Evolutionary conservation across 1,140 invertebrate genomes (phyloP), one percentile per base, ranked within the genome.

Genomic region (Cydia fagiglandana): DNA sequence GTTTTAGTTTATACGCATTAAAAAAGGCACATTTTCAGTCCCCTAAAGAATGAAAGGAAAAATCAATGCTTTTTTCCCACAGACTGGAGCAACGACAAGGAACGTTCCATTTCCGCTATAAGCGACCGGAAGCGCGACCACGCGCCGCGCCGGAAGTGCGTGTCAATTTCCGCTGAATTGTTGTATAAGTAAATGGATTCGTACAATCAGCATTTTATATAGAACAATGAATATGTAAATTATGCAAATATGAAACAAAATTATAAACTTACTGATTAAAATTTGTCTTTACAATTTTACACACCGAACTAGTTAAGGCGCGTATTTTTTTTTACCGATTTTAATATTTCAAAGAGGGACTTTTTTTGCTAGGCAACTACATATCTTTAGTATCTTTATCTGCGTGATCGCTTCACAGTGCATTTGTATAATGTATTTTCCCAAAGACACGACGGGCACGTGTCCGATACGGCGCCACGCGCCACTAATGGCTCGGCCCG

Each of bases 11-110:
- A 47, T 41, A 41, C 38, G 9, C 38, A 24, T 66, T 3, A 4
- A 64, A 64, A 20, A 64, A 34, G 28, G 38, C n/a, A 17, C 50
- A 28, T 6, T 38, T 66, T 66, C 24, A 47, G 38, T 64, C 30
- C 2, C n/a, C 73, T 20, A 13, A 75, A 45, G 20, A 15, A 61
- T 34, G 30, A 34, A 47, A 15, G 38, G 45, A 47, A 83, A 84
- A 85, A 85, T 89, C 87, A 76, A 88, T 88, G 81, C 45, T 70
- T 30, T 82, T 85, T 89, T 89, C 86, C 84, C 87, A 89, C 85
- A 87, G 77, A 61, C 17, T 47, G 50, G 75, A 9, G 73, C 77
- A 75, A 73, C 78, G 76, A 73, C 68, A 73, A 64, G 47, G 53
- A 70, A 70, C 75, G 73, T 79, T 47, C 68, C 68, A 77, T 82